A percentile compares a stretch with the other conserved stretches of the same genome.
These are phyloP conservation scores for Pangasius larnaudii DNA, from an alignment of 2,797 vertebrate species.

Conservation along the genomic window DNA sequence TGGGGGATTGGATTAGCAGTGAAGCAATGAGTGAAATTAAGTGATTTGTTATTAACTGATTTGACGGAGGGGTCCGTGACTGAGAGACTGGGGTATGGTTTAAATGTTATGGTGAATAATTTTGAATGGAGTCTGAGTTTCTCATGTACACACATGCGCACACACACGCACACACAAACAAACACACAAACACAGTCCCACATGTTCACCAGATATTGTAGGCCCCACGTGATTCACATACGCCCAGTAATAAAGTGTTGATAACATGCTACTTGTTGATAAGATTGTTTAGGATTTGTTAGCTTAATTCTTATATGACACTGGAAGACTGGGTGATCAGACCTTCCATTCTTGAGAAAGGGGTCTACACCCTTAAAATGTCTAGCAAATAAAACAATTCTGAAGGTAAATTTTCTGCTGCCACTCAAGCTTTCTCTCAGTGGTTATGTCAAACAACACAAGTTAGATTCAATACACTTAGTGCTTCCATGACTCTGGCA, in stretches of 20 bases:
- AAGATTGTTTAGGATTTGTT: not conserved
- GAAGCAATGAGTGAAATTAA: not conserved
- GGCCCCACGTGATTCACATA: not conserved
- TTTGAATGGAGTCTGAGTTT: not conserved
- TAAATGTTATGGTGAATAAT: not conserved
- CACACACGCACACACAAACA: not conserved
- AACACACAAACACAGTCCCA: not conserved
- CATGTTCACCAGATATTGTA: not conserved
- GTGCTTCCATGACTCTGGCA: not conserved
- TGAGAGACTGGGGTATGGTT: not conserved
- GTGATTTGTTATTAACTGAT: conserved; percentile 8
- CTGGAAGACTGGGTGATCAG: not conserved
- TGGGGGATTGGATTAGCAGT: conserved; percentile 1
- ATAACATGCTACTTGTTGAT: not conserved
- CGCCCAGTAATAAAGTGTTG: not conserved
- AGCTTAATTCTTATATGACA: not conserved
- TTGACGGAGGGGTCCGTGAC: not conserved
- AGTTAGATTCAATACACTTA: conserved; percentile 7
- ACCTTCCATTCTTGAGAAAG: not conserved
- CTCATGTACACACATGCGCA: not conserved
- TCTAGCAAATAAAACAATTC: not conserved
- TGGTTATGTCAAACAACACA: not conserved
- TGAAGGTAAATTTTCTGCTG: not conserved
- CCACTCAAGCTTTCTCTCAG: not conserved
- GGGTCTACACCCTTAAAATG: not conserved